Percentiles rank a stretch among this genome's conserved stretches.
Conservation (phyloP, 2,888 invertebrate species). For the Drosophila mimica region DNA sequence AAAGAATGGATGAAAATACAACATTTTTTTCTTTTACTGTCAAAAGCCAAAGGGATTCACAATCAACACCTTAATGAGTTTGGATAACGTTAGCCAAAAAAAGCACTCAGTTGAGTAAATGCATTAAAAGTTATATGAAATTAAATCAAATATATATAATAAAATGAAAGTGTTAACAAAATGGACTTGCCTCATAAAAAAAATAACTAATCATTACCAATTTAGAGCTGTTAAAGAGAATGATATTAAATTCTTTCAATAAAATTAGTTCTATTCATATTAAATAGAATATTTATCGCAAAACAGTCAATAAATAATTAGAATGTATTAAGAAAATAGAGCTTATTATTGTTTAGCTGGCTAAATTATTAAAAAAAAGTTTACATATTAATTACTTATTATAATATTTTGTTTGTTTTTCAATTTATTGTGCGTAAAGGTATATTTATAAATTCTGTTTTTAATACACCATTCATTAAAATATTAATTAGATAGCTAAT, state of each 20-base stretch:
- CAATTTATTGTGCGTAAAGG: neutral
- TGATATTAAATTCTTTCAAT: neutral
- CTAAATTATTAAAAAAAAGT: neutral
- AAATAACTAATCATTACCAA: neutral
- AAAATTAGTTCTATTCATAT: neutral
- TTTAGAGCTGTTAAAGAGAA: neutral
- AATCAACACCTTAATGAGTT: slow-evolving; percentile 45
- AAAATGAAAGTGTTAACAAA: slow-evolving; percentile 31
- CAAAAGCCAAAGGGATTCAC: slow-evolving; percentile 17
- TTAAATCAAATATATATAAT: slow-evolving; percentile 17
- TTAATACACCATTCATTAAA: neutral
- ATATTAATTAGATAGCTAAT: slow-evolving; percentile 34
- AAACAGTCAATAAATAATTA: neutral
- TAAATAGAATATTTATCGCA: neutral
- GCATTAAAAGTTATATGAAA: slow-evolving; percentile 20
- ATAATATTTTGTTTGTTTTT: neutral
- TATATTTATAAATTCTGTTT: neutral
- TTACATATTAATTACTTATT: neutral
- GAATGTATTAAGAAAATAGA: neutral
- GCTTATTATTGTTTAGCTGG: neutral
- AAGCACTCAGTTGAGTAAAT: slow-evolving; percentile 10
- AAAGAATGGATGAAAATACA: slow-evolving; percentile 17
- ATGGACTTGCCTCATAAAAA: neutral
- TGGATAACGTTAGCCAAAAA: slow-evolving; percentile 24
- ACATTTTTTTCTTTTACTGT: slow-evolving; percentile 36